Evolutionary conservation across 2,797 vertebrate genomes (phyloP).

Genomic region (Poeciliopsis turneri): DNA sequence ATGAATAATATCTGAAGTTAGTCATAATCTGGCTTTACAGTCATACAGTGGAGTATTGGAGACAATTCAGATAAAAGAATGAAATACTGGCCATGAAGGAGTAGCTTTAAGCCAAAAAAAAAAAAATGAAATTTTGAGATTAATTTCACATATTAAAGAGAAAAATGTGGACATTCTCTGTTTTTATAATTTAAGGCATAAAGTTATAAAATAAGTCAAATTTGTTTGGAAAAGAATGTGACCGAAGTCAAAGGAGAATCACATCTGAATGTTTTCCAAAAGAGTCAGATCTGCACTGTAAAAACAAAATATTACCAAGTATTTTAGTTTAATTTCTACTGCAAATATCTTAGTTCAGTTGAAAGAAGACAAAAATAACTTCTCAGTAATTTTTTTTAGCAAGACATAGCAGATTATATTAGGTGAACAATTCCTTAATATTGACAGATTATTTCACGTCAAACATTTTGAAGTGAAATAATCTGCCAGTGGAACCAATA

Average conservation of each 20-base stretch:
- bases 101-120: neutral
- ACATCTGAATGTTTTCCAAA: neutral
- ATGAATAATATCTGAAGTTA: slow-evolving; percentile 1
- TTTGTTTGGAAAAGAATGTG: neutral
- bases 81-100: neutral
- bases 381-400: too few species aligned
- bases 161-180: neutral
- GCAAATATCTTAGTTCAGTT: too few species aligned
- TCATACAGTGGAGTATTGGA: neutral
- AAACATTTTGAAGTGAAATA: too few species aligned
- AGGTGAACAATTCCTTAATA: too few species aligned
- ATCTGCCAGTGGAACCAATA: too few species aligned
- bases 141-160: neutral
- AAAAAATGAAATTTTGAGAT: neutral
- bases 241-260: neutral
- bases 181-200: neutral
- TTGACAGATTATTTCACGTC: too few species aligned
- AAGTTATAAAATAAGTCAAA: too few species aligned
- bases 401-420: too few species aligned
- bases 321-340: too few species aligned
- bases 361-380: too few species aligned
- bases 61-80: neutral
- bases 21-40: slow-evolving; percentile 19
- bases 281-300: too few species aligned
- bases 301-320: too few species aligned